Evolutionary conservation across 2,888 invertebrate species (phyloP).

Genomic region (Perizoma affinitatum): DNA sequence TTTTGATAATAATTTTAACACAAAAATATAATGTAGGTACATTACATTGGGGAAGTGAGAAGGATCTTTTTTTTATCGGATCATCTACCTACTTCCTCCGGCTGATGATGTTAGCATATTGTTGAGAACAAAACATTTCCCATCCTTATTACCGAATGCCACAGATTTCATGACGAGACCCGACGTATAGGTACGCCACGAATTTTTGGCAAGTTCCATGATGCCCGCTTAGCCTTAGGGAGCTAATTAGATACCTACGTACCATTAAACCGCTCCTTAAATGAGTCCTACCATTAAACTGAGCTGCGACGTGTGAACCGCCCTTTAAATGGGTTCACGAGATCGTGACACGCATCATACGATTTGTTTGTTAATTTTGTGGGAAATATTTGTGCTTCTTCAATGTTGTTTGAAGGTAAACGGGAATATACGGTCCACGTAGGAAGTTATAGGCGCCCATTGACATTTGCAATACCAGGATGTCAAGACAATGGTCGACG

Average conservation of each 20-base stretch:
- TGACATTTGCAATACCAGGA: slow-evolving; percentile 12
- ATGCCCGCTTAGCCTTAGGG: slow-evolving; percentile 22
- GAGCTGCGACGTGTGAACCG: slow-evolving; percentile 24
- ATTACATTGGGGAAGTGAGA: too few relatives aligned
- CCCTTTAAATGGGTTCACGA: slow-evolving; percentile 19
- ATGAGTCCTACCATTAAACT: slow-evolving; percentile 11
- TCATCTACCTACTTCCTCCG: too few relatives aligned
- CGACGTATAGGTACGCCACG: not conserved
- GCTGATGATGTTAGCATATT: too few relatives aligned
- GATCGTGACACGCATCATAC: slow-evolving; percentile 20
- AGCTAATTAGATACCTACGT: slow-evolving; percentile 10
- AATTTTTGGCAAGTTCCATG: slow-evolving; percentile 17
- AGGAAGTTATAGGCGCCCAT: not conserved
- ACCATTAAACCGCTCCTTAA: slow-evolving; percentile 16
- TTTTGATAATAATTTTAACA: too few relatives aligned
- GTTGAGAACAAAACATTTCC: not conserved
- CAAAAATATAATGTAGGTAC: too few relatives aligned
- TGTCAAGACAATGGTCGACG: too few relatives aligned
- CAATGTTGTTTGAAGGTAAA: too few relatives aligned
- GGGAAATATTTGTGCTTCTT: slow-evolving; percentile 8
- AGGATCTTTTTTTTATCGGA: too few relatives aligned
- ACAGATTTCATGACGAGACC: slow-evolving; percentile 1
- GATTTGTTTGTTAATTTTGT: slow-evolving; percentile 15
- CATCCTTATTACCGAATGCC: slow-evolving; percentile 12
- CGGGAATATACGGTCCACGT: too few relatives aligned